phyloP scores from a whole-genome alignment of 2,888 invertebrate species.

The Nymphalis polychloros region DNA sequence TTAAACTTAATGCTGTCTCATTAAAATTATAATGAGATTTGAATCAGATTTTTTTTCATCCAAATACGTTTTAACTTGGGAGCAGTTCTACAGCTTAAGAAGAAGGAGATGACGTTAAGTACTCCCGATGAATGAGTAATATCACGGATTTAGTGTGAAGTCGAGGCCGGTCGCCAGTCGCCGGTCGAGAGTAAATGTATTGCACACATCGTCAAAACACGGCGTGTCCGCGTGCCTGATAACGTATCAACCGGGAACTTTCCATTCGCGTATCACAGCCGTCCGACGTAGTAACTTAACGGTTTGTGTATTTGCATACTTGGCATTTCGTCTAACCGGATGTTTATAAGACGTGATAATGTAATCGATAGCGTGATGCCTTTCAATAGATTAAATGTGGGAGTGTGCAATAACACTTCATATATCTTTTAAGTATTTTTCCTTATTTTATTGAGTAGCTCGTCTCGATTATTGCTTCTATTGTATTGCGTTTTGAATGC shows the following conservation, averaged over 20 bases:
- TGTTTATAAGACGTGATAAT: conserved; percentile 28
- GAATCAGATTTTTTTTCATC: too few relatives aligned
- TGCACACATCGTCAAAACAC: conserved; percentile 37
- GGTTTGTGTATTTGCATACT: conserved; percentile 38
- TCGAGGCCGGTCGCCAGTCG: too few relatives aligned
- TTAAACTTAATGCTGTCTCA: too few relatives aligned
- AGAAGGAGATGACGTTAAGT: too few relatives aligned
- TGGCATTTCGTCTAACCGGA: conserved; percentile 34
- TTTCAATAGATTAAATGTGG: conserved; percentile 7
- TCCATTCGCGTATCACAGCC: conserved; percentile 42
- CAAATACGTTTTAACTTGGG: too few relatives aligned
- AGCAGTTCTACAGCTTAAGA: too few relatives aligned
- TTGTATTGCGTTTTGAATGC: too few relatives aligned
- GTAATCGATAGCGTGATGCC: conserved; percentile 8
- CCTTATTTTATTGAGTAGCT: too few relatives aligned
- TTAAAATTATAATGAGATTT: too few relatives aligned
- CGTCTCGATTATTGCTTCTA: too few relatives aligned
- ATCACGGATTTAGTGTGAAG: too few relatives aligned
- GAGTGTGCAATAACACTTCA: not conserved
- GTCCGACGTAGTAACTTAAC: conserved; percentile 37
- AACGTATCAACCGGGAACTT: conserved; percentile 48
- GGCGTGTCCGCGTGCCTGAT: conserved; percentile 45
- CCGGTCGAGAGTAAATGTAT: not conserved
- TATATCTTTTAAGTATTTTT: not conserved
- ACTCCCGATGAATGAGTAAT: too few relatives aligned